These are phyloP conservation scores for Bubo bubo DNA, from an alignment of 2,113 vertebrate genomes.

Conservation along the genomic window DNA sequence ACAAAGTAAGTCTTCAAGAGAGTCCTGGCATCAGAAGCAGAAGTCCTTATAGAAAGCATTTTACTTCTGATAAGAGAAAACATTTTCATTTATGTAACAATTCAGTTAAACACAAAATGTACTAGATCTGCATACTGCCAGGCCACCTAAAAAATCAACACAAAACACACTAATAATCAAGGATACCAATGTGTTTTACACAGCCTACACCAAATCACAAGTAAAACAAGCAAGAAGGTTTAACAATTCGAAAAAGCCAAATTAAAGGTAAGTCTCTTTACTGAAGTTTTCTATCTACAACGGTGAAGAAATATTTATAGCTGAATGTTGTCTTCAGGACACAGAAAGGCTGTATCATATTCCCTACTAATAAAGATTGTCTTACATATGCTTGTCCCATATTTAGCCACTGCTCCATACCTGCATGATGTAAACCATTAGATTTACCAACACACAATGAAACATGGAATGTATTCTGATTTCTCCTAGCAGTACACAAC, in stretches of 20 bases:
- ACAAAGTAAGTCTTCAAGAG: not conserved
- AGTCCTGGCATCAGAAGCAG: not conserved
- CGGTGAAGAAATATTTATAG: not conserved
- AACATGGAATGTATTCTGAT: accelerated
- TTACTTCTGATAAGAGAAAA: constrained; percentile 36
- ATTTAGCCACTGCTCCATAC: constrained; percentile 26
- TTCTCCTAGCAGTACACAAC: not conserved
- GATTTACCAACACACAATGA: not conserved
- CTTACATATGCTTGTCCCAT: not conserved
- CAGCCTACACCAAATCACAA: not conserved
- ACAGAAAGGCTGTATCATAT: not conserved
- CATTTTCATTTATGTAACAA: not conserved
- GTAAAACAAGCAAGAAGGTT: not conserved
- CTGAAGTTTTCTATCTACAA: not conserved
- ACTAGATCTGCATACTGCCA: not conserved
- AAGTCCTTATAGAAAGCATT: constrained; percentile 16
- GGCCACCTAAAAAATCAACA: not conserved
- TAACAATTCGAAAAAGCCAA: not conserved
- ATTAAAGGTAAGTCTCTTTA: not conserved
- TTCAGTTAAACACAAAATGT: not conserved
- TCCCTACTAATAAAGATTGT: constrained; percentile 1
- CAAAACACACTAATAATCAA: not conserved
- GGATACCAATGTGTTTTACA: not conserved
- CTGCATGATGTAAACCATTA: not conserved
- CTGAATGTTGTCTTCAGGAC: not conserved